Conservation (phyloP, 2,797 vertebrate species). For the Basileuterus tristriatus region DNA sequence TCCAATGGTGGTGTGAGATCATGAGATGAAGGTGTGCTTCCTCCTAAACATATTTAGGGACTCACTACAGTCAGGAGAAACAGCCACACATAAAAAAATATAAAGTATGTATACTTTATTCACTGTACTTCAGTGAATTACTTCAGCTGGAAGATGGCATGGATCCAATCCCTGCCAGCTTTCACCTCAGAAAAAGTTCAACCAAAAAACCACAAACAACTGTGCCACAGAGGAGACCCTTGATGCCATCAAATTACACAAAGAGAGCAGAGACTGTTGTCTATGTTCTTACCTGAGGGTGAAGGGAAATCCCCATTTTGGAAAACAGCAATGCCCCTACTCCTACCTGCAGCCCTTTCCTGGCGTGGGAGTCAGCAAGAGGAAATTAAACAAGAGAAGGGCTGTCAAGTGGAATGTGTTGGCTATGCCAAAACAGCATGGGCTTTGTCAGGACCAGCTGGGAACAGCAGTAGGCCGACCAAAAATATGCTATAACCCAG, state of each 20-base stretch:
- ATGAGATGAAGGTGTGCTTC: not conserved
- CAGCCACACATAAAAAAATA: not conserved
- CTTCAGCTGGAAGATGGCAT: not conserved
- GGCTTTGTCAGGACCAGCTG: not conserved
- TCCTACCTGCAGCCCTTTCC: not conserved
- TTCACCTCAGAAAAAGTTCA: not conserved
- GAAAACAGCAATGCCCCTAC: not conserved
- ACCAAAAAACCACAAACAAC: not conserved
- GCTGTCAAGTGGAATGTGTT: not conserved
- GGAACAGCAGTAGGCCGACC: not conserved
- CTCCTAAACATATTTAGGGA: not conserved
- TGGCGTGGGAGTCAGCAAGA: not conserved
- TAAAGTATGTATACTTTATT: not conserved
- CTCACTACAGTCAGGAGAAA: not conserved
- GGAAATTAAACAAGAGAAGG: conserved; percentile 39
- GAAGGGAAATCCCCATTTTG: not conserved
- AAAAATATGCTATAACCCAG: not conserved
- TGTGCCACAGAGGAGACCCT: not conserved
- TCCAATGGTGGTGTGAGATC: not conserved
- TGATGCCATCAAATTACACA: not conserved
- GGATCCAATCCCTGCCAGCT: not conserved
- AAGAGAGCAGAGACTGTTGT: not conserved
- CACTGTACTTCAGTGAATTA: not conserved
- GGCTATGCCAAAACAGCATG: not conserved
- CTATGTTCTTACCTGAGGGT: not conserved